Evolutionary conservation across 1,140 invertebrate species (phyloP), one percentile per base, ranked within the genome.

Genomic region (Melipona quadrifasciata): DNA sequence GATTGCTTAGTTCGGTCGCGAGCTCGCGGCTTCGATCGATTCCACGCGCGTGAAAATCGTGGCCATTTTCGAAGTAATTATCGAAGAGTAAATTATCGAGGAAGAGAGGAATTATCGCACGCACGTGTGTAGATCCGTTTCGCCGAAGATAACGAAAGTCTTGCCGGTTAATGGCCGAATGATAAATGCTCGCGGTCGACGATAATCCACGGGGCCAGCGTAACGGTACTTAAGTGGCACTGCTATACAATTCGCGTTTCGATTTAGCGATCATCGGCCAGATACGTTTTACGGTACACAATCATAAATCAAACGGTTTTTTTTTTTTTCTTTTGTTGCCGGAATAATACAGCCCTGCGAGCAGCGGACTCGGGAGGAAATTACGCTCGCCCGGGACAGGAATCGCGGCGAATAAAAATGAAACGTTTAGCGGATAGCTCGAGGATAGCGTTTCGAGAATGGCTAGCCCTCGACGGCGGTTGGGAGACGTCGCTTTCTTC

Each of bases 171-270:
- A 87, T 85, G 74, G 39, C 68, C 64, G 39, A 53, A 71, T 80
- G 80, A 89, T 89, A 89, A 82, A 88, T 75, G 82, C 72, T 51
- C 55, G 55, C 17, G 19, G 39, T 27, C 57, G 34, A 73, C 68
- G 84, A 80, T 88, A 89, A 88, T 86, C 61, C 80, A 24, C 65
- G 27, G 76, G 53, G 72, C 17, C 57, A 31, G 75, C 65, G 64
- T 88, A 89, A 89, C 80, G 87, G 78, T 88, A 89, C 58, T 53
- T 88, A 89, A 89, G 79, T 88, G 75, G 79, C 67, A 72, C 51
- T 70, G 57, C 34, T 17, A 47, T 57, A 67, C 24, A 76, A 88
- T 83, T 82, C 80, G 83, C 68, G 80, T 81, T 73, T 67, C 74
- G 73, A 82, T 82, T 81, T 67, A 72, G n/a, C 64, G 81, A 74